Evolutionary conservation across 2,113 vertebrate species (phyloP).

Genomic region (Bettongia penicillata): DNA sequence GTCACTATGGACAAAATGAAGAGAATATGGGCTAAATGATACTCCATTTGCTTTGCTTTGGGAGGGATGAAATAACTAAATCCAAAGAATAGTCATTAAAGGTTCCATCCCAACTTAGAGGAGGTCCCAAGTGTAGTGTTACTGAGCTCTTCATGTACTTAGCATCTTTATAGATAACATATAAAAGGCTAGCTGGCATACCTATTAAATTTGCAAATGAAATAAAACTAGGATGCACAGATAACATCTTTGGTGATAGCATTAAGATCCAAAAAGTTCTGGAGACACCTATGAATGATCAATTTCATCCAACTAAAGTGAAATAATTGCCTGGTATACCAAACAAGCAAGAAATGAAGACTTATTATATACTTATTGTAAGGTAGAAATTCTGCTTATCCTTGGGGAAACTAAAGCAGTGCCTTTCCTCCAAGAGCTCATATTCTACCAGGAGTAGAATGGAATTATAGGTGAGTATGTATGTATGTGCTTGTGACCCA

Average conservation of each 20-base stretch:
- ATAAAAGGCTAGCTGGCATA: neutral
- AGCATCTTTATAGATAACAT: neutral
- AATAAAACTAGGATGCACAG: neutral
- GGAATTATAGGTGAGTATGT: neutral
- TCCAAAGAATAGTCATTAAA: neutral
- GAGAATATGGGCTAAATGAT: neutral
- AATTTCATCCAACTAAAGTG: neutral
- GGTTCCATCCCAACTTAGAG: neutral
- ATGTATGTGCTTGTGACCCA: neutral
- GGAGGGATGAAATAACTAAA: neutral
- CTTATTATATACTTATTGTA: no score
- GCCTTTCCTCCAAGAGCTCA: neutral
- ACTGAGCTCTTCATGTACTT: neutral
- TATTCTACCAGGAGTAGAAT: neutral
- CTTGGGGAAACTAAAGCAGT: neutral
- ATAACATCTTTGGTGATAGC: neutral
- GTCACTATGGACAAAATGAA: neutral
- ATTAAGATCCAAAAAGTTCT: neutral
- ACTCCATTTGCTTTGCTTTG: neutral
- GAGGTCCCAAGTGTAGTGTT: neutral
- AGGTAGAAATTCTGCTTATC: neutral
- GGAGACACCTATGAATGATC: neutral
- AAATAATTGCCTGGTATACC: neutral
- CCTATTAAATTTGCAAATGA: neutral
- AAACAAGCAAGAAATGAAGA: neutral